These are phyloP conservation scores for Bombylius discolor DNA, from an alignment of 2,888 invertebrate genomes.

Conservation along the genomic window DNA sequence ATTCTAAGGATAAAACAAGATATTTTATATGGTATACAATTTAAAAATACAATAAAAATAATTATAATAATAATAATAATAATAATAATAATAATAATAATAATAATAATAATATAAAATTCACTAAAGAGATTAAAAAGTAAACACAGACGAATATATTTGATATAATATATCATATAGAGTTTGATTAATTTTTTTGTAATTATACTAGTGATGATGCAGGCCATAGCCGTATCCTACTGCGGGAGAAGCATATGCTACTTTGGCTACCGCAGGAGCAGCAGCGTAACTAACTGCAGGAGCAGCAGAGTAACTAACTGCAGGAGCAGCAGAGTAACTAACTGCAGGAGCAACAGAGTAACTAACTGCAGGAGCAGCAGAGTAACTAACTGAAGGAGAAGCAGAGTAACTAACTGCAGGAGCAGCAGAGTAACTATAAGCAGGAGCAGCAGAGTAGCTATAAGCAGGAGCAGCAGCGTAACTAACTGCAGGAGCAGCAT, in stretches of 20 bases:
- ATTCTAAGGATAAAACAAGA: slow-evolving; percentile 16
- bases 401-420: neutral
- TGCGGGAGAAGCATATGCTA: slow-evolving; percentile 9
- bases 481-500: slow-evolving; percentile 4
- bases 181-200: neutral
- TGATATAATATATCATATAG: neutral
- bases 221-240: slow-evolving; percentile 3
- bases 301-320: slow-evolving; percentile 8
- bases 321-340: neutral
- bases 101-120: neutral
- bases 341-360: slow-evolving; percentile 9
- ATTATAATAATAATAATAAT: too few species aligned
- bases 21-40: too few species aligned
- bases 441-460: slow-evolving; percentile 17
- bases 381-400: slow-evolving; percentile 6
- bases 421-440: slow-evolving; percentile 26
- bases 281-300: slow-evolving; percentile 4
- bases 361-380: neutral
- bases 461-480: slow-evolving; percentile 14
- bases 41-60: too few species aligned
- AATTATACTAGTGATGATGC: slow-evolving; percentile 5
- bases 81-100: too few species aligned
- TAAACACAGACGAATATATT: neutral
- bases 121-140: neutral
- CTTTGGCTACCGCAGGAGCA: slow-evolving; percentile 16